These are phyloP conservation scores for Lepidotrigona ventralis DNA, from an alignment of 1,140 invertebrate species.

Conservation along the genomic window DNA sequence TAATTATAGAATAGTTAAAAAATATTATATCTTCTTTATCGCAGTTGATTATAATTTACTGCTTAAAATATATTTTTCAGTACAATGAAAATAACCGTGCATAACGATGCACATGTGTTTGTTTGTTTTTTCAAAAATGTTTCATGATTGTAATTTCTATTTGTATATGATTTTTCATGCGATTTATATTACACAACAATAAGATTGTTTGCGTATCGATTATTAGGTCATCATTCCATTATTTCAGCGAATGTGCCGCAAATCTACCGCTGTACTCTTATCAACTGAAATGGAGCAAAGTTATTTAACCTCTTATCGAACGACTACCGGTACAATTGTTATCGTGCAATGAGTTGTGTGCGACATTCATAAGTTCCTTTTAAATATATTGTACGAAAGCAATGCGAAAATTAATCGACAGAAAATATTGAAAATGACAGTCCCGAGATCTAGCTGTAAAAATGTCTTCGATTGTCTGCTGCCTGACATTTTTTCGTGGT, in stretches of 20 bases:
- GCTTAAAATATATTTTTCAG: background rate
- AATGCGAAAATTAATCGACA: background rate
- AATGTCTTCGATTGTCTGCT: background rate
- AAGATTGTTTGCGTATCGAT: slow-evolving; percentile 24
- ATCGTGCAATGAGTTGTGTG: slow-evolving; percentile 6
- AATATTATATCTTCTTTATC: background rate
- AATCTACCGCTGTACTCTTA: slow-evolving; percentile 28
- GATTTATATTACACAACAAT: slow-evolving; percentile 2
- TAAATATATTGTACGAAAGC: background rate
- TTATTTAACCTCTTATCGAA: slow-evolving; percentile 48
- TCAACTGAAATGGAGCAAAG: slow-evolving; percentile 26
- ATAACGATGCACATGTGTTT: background rate
- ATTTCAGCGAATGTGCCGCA: slow-evolving; percentile 6
- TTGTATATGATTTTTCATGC: background rate
- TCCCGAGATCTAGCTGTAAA: background rate
- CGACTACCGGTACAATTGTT: slow-evolving; percentile 38
- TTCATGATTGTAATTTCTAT: background rate
- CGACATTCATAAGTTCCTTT: background rate
- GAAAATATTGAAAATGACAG: background rate
- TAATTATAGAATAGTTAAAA: background rate
- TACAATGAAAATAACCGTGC: background rate
- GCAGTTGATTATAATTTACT: too few species aligned
- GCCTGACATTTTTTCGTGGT: slow-evolving; percentile 36
- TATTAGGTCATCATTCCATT: slow-evolving; percentile 32
- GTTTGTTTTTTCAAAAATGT: background rate